A percentile compares a stretch with the other conserved stretches of the same genome.
Evolutionary conservation across 2,113 vertebrate genomes (phyloP).

Genomic region (Regulus satrapa): DNA sequence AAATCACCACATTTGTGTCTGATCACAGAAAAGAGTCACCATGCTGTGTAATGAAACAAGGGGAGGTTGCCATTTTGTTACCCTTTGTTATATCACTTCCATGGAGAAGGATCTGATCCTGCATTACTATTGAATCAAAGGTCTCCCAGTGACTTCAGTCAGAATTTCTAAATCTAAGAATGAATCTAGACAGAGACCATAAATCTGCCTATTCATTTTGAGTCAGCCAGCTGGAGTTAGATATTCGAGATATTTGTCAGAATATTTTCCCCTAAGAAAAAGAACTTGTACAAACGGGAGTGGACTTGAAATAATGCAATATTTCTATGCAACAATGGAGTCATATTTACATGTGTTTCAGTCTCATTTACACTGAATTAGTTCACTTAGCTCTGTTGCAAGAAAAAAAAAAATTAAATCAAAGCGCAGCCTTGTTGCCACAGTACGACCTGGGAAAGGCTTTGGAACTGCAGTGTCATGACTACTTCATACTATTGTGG

Average conservation of each 20-base stretch:
- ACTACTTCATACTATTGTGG: not conserved
- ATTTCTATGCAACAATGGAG: not conserved
- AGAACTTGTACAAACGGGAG: not conserved
- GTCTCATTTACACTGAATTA: not conserved
- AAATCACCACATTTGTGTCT: constrained; percentile 34
- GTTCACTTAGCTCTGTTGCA: not conserved
- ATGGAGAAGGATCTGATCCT: not conserved
- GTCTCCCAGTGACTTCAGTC: not conserved
- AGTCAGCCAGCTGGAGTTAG: not conserved
- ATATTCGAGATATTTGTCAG: not conserved
- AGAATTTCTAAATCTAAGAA: not conserved
- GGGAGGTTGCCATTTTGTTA: not conserved
- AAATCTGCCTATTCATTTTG: not conserved
- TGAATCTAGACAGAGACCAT: not conserved
- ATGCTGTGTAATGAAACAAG: not conserved
- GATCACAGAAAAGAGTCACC: constrained; percentile 21
- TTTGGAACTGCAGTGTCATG: not conserved
- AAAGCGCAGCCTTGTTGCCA: not conserved
- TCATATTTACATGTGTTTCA: not conserved
- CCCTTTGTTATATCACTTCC: not conserved
- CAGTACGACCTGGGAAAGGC: not conserved
- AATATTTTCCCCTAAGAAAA: not conserved
- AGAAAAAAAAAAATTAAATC: not conserved
- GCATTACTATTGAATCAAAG: constrained; percentile 1
- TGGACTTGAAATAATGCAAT: not conserved